A percentile compares a stretch with the other conserved stretches of the same genome.
Evolutionary conservation across 2,888 invertebrate genomes (phyloP).

Genomic region (Periphyllus acericola): DNA sequence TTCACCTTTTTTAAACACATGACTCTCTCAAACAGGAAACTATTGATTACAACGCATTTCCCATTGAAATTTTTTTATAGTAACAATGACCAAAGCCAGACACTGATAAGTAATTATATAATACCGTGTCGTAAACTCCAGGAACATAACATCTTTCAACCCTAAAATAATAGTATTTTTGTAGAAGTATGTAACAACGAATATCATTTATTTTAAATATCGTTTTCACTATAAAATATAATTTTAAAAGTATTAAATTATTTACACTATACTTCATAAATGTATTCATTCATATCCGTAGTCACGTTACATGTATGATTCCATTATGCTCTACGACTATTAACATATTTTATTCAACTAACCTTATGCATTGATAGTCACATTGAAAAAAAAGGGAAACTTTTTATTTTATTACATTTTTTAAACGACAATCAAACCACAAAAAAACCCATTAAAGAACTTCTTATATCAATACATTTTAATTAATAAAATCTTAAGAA

Average conservation of each 20-base stretch:
- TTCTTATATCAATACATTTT: not conserved
- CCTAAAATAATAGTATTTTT: not conserved
- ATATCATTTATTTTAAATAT: not conserved
- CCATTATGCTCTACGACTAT: not conserved
- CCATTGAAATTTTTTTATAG: not conserved
- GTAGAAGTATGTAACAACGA: not conserved
- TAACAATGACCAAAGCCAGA: not conserved
- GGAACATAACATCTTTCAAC: not conserved
- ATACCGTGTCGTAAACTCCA: not conserved
- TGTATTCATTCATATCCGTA: not conserved
- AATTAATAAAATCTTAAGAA: not conserved
- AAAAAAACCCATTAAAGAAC: not conserved
- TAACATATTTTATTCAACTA: not conserved
- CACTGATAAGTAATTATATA: not conserved
- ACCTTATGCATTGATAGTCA: not conserved
- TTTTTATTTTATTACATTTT: slow-evolving; percentile 7
- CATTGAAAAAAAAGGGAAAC: not conserved
- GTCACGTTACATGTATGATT: not conserved
- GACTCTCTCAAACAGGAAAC: slow-evolving; percentile 31
- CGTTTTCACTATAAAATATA: not conserved
- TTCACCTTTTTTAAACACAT: not conserved
- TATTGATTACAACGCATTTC: not conserved
- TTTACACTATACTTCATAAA: not conserved
- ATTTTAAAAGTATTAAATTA: not conserved
- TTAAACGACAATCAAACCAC: not conserved